phyloP scores from a whole-genome alignment of 2,888 invertebrate species.

The Cenopis cana region DNA sequence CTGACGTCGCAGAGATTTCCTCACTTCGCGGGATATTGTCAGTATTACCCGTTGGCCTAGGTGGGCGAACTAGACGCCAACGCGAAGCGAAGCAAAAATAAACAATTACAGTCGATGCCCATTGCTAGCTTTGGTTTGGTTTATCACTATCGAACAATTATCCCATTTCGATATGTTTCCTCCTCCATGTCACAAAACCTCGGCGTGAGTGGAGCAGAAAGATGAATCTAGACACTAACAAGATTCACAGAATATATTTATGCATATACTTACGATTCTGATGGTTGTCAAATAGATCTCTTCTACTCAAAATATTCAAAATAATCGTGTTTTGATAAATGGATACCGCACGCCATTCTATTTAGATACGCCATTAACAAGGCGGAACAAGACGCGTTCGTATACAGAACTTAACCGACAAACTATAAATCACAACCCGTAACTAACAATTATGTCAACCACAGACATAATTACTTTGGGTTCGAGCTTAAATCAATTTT shows the following conservation, averaged over 20 bases:
- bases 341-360: conserved; percentile 15
- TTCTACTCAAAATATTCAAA: conserved; percentile 10
- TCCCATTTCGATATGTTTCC: too few relatives aligned
- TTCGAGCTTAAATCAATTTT: too few relatives aligned
- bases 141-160: too few relatives aligned
- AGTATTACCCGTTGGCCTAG: too few relatives aligned
- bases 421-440: conserved; percentile 49
- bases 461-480: background rate
- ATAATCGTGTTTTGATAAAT: conserved; percentile 18
- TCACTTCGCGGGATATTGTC: too few relatives aligned
- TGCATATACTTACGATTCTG: background rate
- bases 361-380: conserved; percentile 21
- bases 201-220: too few relatives aligned
- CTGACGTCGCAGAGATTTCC: too few relatives aligned
- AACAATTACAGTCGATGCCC: too few relatives aligned
- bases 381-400: conserved; percentile 3
- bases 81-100: too few relatives aligned
- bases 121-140: too few relatives aligned
- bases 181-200: too few relatives aligned
- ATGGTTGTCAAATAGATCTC: background rate
- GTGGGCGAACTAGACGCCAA: too few relatives aligned
- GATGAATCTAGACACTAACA: background rate
- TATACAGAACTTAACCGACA: conserved; percentile 24
- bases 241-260: background rate
- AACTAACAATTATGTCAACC: conserved; percentile 45